Evolutionary conservation across 2,888 invertebrate genomes (phyloP).

Genomic region (Macrophya alboannulata): DNA sequence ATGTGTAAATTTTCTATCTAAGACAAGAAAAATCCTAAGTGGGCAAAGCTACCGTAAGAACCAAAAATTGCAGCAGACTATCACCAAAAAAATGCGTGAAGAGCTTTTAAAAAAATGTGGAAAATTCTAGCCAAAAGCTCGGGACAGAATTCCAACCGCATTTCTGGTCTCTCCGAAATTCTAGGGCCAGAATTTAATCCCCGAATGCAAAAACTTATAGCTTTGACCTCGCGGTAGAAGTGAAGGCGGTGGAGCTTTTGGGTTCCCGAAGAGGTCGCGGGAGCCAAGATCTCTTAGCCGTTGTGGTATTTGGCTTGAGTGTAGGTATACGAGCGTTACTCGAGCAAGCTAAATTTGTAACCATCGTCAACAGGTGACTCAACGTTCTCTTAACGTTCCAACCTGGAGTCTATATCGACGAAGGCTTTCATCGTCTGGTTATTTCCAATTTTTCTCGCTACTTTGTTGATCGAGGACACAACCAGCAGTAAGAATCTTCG

Average conservation of each 20-base stretch:
- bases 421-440: constrained; percentile 1
- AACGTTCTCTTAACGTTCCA: constrained; percentile 9
- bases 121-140: not conserved
- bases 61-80: not conserved
- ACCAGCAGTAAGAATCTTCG: not conserved
- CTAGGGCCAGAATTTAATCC: not conserved
- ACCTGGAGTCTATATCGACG: constrained; percentile 15
- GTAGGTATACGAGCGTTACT: constrained; percentile 17
- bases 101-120: not conserved
- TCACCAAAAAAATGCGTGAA: not conserved
- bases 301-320: constrained; percentile 47
- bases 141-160: not conserved
- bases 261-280: constrained; percentile 7
- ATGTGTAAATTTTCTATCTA: not conserved
- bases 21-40: not conserved
- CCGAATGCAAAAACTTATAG: not conserved
- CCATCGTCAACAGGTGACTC: constrained; percentile 55
- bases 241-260: not conserved
- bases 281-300: constrained; percentile 40
- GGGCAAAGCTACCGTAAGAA: not conserved
- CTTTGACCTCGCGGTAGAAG: constrained; percentile 26
- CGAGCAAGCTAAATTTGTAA: constrained; percentile 44
- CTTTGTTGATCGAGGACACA: not conserved
- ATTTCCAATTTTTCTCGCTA: not conserved
- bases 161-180: not conserved